Base-by-base conservation (phyloP, 2,797 vertebrate genomes). In the Poliocrania exsul region DNA sequence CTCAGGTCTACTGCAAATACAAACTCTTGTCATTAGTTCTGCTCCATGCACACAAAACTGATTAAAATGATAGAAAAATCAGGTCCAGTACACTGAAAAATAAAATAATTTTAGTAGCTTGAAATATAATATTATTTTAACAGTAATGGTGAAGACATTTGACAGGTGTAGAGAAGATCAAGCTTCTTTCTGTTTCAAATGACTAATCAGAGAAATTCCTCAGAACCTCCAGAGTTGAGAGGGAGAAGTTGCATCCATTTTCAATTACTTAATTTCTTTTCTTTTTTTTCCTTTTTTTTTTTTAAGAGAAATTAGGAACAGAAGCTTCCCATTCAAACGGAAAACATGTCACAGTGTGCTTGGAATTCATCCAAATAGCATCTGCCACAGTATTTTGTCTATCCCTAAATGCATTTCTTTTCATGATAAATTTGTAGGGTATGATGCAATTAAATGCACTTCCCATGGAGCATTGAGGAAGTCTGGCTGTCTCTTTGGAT, bases 351-450 rank as follows among this genome's bases (percentile, higher is more conserved):
- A 93, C 84, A 65, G 13, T 79, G 66, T 78, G 81, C 66, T 94
- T 96, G 95, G 95, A 96, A 90, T 15, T 42, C 54, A 86, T 81
- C 85, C 95, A 96, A 87, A 93, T 80, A 89, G 86, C 81, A 93
- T 96, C 91, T 96, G 93, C 65, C 79, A 91, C 72, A 88, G 58
- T 91, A 96, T 93, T 96, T 96, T 94, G 84, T 94, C 91, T 95
- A 88, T 79, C 66, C 73, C 54, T 94, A 88, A 92, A 86, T 1
- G 5, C 74, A 95, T 94, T 91, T 87, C 81, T 95, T 97, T 96
- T 96, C 65, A 90, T 96, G 91, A 96, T 96, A 75, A 85, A 94
- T 86, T 93, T 90, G 44, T 92, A 64, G 0, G 0, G 85, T 90
- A 88, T 90, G 92, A 79, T 72, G 69, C 69, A 96, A 94, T 78